These are phyloP conservation scores for Scartelaos histophorus DNA, from an alignment of 2,113 vertebrate genomes.

Conservation along the genomic window DNA sequence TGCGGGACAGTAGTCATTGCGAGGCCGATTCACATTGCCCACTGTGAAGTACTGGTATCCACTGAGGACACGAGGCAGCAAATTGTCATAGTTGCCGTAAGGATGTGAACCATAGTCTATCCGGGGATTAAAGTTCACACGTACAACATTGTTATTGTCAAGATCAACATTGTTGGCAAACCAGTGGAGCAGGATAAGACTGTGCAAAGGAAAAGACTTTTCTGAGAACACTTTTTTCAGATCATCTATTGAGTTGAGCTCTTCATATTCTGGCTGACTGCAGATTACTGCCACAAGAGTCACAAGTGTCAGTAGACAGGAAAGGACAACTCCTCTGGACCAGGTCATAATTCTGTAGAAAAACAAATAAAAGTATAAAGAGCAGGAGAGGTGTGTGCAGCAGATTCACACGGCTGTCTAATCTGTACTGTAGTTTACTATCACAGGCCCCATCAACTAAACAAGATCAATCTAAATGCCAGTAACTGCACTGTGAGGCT, in stretches of 20 bases:
- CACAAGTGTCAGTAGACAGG: conserved; percentile 32
- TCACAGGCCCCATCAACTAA: too few species aligned
- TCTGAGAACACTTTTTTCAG: conserved; percentile 49
- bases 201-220: conserved; percentile 46
- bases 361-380: conserved; percentile 2
- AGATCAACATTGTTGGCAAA: conserved; percentile 54
- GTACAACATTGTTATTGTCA: conserved; percentile 28
- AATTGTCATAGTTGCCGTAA: conserved; percentile 48
- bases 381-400: too few species aligned
- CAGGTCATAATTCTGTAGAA: conserved; percentile 35
- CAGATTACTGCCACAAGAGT: conserved; percentile 26
- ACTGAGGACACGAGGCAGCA: conserved; percentile 23
- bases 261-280: conserved; percentile 23
- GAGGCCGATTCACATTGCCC: conserved; percentile 33
- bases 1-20: conserved; percentile 4
- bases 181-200: conserved; percentile 64
- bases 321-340: background rate
- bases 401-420: too few species aligned
- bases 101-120: conserved; percentile 58
- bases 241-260: conserved; percentile 40
- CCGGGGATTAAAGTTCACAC: conserved; percentile 52
- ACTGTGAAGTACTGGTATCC: conserved; percentile 54
- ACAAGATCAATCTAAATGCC: too few species aligned
- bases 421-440: too few species aligned
- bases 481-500: too few species aligned